phyloP scores from a whole-genome alignment of 2,888 invertebrate species.

The Mantis religiosa region DNA sequence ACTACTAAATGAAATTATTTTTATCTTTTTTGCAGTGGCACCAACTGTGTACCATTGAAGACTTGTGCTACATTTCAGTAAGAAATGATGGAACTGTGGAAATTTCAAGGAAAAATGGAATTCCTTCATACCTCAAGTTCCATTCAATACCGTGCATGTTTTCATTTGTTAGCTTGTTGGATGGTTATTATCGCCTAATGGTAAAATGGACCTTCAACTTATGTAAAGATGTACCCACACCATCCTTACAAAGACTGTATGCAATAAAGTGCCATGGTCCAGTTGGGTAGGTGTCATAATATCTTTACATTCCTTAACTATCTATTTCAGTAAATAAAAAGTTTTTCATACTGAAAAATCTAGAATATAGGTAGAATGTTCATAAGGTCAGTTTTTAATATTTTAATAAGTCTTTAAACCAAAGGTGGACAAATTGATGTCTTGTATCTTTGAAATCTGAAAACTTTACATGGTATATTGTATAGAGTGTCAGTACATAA shows the following conservation, averaged over 20 bases:
- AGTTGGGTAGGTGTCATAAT: constrained; percentile 61
- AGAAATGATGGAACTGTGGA: constrained; percentile 65
- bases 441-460: no score
- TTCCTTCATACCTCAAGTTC: constrained; percentile 71
- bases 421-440: no score
- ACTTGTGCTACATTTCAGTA: constrained; percentile 76
- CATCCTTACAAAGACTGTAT: constrained; percentile 68
- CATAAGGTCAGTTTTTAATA: no score
- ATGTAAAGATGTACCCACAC: constrained; percentile 76
- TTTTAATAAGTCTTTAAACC: no score
- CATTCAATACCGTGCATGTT: constrained; percentile 60
- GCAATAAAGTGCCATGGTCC: constrained; percentile 83
- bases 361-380: no score
- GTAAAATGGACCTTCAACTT: constrained; percentile 89
- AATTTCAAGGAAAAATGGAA: constrained; percentile 71
- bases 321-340: no score
- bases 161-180: constrained; percentile 76
- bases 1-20: neutral
- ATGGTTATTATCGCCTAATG: constrained; percentile 82
- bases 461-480: no score
- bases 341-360: no score
- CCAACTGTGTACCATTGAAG: constrained; percentile 74
- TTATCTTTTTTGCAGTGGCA: constrained; percentile 56
- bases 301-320: no score
- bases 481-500: no score